Percentiles rank a stretch among this genome's conserved stretches.
phyloP scores from a whole-genome alignment of 2,797 vertebrate species.

The Limnodromus scolopaceus region DNA sequence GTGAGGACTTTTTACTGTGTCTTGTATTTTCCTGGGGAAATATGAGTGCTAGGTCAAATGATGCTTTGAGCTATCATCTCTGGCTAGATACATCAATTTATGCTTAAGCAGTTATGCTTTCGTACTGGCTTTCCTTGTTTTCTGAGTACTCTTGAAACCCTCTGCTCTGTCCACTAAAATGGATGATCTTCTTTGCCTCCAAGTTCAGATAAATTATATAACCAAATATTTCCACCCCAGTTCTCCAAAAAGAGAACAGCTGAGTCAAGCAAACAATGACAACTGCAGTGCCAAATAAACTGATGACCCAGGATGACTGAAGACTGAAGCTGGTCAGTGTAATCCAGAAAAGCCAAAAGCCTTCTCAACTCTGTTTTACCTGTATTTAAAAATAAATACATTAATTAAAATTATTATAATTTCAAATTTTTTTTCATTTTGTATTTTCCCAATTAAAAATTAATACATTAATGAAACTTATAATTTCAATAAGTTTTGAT shows the following conservation, averaged over 20 bases:
- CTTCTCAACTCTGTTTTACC: not conserved
- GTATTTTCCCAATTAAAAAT: not conserved
- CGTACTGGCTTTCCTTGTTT: constrained; percentile 1
- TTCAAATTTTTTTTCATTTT: not conserved
- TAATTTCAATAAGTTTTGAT: not conserved
- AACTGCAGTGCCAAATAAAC: not conserved
- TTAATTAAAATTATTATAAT: not conserved
- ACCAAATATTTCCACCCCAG: not conserved
- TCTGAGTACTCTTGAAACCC: not conserved
- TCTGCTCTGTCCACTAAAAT: not conserved
- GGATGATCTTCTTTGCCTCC: not conserved
- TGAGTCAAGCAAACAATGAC: not conserved
- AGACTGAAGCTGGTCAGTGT: not conserved
- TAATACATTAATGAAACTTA: not conserved
- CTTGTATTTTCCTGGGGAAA: not conserved
- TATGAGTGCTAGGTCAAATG: not conserved
- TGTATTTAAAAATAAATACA: not conserved
- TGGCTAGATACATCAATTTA: not conserved
- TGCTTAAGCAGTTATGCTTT: not conserved
- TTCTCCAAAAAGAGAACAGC: not conserved
- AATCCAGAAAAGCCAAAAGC: not conserved
- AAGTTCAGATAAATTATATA: not conserved
- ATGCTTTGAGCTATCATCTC: not conserved
- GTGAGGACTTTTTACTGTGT: not conserved
- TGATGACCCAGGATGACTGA: not conserved